phyloP scores from a whole-genome alignment of 64 coral and sea anemone species.

The Acropora yongei region DNA sequence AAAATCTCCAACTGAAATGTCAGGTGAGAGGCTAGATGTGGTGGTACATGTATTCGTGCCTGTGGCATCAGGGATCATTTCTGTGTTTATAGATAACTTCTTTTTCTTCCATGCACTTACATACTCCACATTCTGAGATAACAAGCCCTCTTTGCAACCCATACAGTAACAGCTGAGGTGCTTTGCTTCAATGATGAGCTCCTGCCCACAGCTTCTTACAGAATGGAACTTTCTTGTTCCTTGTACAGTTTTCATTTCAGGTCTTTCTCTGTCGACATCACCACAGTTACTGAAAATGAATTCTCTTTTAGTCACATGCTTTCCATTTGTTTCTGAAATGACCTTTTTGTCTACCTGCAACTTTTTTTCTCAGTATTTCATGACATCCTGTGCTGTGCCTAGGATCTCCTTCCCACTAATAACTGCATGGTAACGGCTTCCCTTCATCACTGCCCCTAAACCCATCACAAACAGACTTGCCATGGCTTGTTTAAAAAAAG shows the following conservation, averaged over 20 bases:
- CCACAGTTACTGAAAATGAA: neutral
- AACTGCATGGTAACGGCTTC: constrained; percentile 2
- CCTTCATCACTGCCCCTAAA: constrained; percentile 21
- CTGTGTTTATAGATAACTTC: neutral
- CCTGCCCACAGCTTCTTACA: constrained; percentile 9
- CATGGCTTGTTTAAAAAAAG: neutral
- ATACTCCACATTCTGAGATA: constrained; percentile 14
- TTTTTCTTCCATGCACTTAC: constrained; percentile 18
- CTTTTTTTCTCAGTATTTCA: neutral
- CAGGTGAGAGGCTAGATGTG: constrained; percentile 36
- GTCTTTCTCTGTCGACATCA: neutral
- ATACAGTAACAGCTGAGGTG: constrained; percentile 34
- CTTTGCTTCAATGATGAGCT: constrained; percentile 11
- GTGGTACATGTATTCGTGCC: constrained; percentile 28
- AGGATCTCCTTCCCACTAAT: neutral
- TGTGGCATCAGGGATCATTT: constrained; percentile 35
- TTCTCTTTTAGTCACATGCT: too few relatives aligned
- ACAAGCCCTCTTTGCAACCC: constrained; percentile 17
- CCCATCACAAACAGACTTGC: neutral
- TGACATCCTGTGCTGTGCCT: constrained; percentile 10
- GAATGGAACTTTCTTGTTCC: constrained; percentile 7
- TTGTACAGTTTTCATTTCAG: neutral
- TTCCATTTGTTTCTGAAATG: neutral
- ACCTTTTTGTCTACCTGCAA: neutral
- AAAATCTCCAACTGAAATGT: constrained; percentile 37